Evolutionary conservation across 1,140 invertebrate genomes (phyloP), one percentile per base, ranked within the genome.

Genomic region (Anoplolepis gracilipes): DNA sequence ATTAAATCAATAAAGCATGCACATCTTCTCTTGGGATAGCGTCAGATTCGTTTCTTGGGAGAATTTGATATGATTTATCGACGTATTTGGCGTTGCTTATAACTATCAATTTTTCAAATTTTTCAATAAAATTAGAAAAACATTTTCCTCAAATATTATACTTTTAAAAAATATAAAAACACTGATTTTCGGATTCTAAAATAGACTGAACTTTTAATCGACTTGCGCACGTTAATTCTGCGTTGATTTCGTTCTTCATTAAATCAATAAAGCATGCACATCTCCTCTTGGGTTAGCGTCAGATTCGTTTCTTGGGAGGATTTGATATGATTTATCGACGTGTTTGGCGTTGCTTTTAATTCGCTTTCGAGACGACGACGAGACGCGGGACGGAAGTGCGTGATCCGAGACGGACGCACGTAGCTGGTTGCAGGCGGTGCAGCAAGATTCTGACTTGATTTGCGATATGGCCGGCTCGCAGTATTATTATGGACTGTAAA

Each of bases 401-500:
- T 22, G 65, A 81, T 72, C 22, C 39, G 28, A 78, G 46, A 49
- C 46, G 46, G 46, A 49, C 46, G 46, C 46, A 69, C 55, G 22
- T 25, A 22, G 39, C 36, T 42, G 49, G 33, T 46, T 72, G 49
- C 78, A 46, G 36, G 67, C 78, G 67, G 25, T 72, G 65, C 65
- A n/a, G 75, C 28, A 59, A 30, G 25, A 36, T 22, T 19, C 36
- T 30, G 30, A 49, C 33, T 59, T 82, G 67, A 82, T 82, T 73
- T 82, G 67, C 78, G 67, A 82, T 82, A 82, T 36, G 67, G 13
- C 8, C 36, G 64, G 16, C 33, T 55, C 42, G 49, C 25, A 57
- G 67, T 82, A 69, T 82, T 82, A 82, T 82, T 82, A 82, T 59
- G 67, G 78, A 82, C 22, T 82, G 53, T 82, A 82, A 82, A 82